Evolutionary conservation across 53 echinoderm and acorn worm species (phyloP).

Genomic region (Henricia sp.): DNA sequence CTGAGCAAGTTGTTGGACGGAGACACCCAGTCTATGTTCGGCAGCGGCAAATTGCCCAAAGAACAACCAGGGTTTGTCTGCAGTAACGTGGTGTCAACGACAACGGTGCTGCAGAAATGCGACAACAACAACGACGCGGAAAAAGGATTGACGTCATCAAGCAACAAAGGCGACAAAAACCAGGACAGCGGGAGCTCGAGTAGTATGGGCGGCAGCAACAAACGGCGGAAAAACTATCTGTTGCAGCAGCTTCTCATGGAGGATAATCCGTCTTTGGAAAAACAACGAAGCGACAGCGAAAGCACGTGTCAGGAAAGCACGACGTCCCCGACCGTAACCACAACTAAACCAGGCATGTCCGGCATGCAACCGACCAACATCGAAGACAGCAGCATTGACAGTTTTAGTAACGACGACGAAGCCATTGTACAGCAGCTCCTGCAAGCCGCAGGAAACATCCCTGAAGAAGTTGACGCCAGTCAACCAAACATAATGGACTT

Average conservation of each 20-base stretch:
- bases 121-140: conserved; percentile 56
- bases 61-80: conserved; percentile 95
- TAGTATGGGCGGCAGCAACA: conserved; percentile 8
- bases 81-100: conserved; percentile 92
- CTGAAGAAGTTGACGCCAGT: conserved; percentile 80
- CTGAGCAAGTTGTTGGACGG: conserved; percentile 82
- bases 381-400: conserved; percentile 53
- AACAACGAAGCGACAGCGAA: conserved; percentile 26
- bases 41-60: conserved; percentile 84
- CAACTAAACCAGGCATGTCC: conserved; percentile 81
- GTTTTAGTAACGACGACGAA: conserved; percentile 71
- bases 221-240: conserved; percentile 80
- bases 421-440: conserved; percentile 79
- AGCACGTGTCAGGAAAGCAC: conserved; percentile 69
- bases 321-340: conserved; percentile 79
- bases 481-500: conserved; percentile 86
- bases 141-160: too few relatives aligned
- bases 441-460: conserved; percentile 64
- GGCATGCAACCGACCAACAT: conserved; percentile 50
- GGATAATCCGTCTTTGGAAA: conserved; percentile 57
- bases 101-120: conserved; percentile 72
- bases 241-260: conserved; percentile 92
- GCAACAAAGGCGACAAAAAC: conserved; percentile 31
- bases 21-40: conserved; percentile 79
- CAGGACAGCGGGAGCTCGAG: conserved; percentile 30